Base-by-base conservation (phyloP, 1,140 invertebrate genomes). In the Plodia interpunctella region DNA sequence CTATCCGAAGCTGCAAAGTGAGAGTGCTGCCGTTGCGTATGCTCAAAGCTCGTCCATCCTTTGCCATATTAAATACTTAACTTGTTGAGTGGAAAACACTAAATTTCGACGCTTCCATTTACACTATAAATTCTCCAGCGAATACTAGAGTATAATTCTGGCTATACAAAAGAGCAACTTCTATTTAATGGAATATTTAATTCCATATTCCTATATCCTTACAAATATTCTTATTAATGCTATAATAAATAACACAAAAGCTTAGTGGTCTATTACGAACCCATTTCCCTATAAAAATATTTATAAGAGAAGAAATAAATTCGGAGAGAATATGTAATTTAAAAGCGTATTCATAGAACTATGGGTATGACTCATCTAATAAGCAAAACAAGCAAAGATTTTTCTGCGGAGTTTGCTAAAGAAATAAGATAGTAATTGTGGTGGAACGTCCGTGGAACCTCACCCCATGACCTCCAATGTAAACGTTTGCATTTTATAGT, bases 401-500 rank as follows among this genome's bases (percentile, higher is more conserved):
- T 10, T 38, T 49, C 28, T 13, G 32, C 32, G 21, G 54, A 59
- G 60, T 63, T 68, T 61, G 57, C 55, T 20, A 32, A 63, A 68
- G 59, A 68, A 68, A 63, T 68, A 61, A 53, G 57, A 61, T 35
- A 63, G 62, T 68, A 63, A 68, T 64, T 62, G 62, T 54, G 60
- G 55, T 25, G 28, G 49, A 61, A 52, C 44, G 53, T 32, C 58
- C 32, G 49, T 18, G 20, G 49, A 19, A 17, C 49, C 20, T 4
- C 18, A 18, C 19, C n/a, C 18, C 49, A 51, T 20, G 9, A 8
- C 17, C 49, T 51, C 49, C 18, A 18, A 10, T 51, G 10, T 35
- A 35, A 72, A 69, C 57, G 61, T 59, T 70, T 54, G 55, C 62
- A 59, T 70, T 74, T 70, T 70, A 68, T 65, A 63, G 63, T 57